phyloP scores from a whole-genome alignment of 2,113 vertebrate species.

The Empidonax alnorum region DNA sequence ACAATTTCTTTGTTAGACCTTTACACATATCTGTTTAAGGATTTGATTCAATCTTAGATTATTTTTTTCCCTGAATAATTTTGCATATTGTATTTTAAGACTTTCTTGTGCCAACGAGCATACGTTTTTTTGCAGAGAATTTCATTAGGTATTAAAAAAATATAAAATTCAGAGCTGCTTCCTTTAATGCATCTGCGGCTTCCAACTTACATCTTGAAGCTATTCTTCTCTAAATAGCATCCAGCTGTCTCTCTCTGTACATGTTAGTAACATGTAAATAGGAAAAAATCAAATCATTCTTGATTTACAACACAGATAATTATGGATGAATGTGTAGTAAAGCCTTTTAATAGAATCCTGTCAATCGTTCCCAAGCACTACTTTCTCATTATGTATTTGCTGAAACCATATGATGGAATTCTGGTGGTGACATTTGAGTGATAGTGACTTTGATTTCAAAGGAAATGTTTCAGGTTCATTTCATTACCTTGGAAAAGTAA shows the following conservation, averaged over 20 bases:
- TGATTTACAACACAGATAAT: constrained; percentile 86
- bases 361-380: constrained; percentile 84
- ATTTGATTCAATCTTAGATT: neutral
- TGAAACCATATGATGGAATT: constrained; percentile 88
- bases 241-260: neutral
- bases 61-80: neutral
- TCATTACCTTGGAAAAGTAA: constrained; percentile 95
- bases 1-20: constrained; percentile 11
- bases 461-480: constrained; percentile 93
- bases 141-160: neutral
- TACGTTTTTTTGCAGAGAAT: neutral
- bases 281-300: constrained; percentile 77
- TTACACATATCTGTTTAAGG: neutral
- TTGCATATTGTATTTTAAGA: neutral
- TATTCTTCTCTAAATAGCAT: neutral
- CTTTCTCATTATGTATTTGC: constrained; percentile 85
- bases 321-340: constrained; percentile 80
- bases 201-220: neutral
- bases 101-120: neutral
- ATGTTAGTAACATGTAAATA: constrained; percentile 32
- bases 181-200: neutral
- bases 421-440: constrained; percentile 88
- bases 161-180: neutral
- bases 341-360: constrained; percentile 89
- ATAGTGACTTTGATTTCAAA: constrained; percentile 86